Evolutionary conservation across 2,113 vertebrate genomes (phyloP).

Genomic region (Apaloderma vittatum): DNA sequence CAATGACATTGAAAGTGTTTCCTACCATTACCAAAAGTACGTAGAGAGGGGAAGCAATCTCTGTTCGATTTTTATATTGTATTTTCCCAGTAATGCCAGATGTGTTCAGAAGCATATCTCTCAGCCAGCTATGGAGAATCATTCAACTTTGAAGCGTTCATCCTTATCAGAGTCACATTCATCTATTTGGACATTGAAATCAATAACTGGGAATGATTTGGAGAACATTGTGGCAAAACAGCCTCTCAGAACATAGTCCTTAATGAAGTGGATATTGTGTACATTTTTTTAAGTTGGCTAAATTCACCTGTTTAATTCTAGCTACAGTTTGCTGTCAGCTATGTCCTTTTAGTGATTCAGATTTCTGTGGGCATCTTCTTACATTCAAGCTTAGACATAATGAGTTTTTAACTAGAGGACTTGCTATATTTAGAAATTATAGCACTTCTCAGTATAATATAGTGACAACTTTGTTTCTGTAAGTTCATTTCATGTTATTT

Average conservation of each 20-base stretch:
- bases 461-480: not conserved
- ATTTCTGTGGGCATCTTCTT: not conserved
- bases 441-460: not conserved
- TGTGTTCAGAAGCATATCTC: not conserved
- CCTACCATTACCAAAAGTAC: not conserved
- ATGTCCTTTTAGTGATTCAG: not conserved
- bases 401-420: not conserved
- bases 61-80: not conserved
- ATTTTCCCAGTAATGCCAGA: not conserved
- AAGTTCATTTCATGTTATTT: not conserved
- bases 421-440: not conserved
- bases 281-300: not conserved
- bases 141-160: not conserved
- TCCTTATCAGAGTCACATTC: not conserved
- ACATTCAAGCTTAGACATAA: not conserved
- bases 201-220: conserved; percentile 20
- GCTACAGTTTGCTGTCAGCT: not conserved
- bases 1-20: not conserved
- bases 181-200: not conserved
- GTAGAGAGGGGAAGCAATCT: not conserved
- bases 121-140: not conserved
- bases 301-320: not conserved
- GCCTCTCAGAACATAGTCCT: not conserved
- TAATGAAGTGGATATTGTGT: not conserved
- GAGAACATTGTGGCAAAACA: not conserved